Evolutionary conservation across 2,797 vertebrate species (phyloP).

Genomic region (Poecilia velifera): DNA sequence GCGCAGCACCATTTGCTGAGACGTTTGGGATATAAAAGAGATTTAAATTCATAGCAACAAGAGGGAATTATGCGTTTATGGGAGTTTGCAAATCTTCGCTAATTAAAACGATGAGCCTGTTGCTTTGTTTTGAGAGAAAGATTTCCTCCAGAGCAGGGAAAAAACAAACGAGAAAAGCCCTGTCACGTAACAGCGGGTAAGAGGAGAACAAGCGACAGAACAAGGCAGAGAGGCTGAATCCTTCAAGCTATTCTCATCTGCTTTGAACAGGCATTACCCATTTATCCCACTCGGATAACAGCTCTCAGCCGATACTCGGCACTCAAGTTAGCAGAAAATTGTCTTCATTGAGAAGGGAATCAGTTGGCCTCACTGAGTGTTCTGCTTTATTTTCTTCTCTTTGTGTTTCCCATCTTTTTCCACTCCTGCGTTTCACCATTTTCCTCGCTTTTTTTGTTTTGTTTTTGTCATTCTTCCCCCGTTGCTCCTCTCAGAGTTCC

Average conservation of each 20-base stretch:
- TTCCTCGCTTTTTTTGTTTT: constrained; percentile 17
- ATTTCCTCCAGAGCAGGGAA: constrained; percentile 12
- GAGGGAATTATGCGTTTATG: constrained; percentile 11
- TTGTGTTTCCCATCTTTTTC: constrained; percentile 30
- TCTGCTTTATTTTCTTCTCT: constrained; percentile 18
- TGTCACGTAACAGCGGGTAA: constrained; percentile 27
- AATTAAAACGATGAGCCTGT: constrained; percentile 50
- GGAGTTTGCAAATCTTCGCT: constrained; percentile 32
- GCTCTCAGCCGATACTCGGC: constrained; percentile 31
- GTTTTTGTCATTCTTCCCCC: not conserved
- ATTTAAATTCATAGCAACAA: constrained; percentile 36
- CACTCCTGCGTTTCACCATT: constrained; percentile 37
- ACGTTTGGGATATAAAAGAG: constrained; percentile 21
- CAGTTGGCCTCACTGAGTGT: constrained; percentile 29
- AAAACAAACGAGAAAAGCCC: constrained; percentile 21
- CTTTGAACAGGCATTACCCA: constrained; percentile 37
- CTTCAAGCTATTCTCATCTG: constrained; percentile 50
- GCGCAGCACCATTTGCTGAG: constrained; percentile 1
- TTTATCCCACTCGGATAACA: constrained; percentile 55
- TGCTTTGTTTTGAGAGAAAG: constrained; percentile 23
- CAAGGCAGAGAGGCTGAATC: constrained; percentile 41
- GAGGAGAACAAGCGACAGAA: constrained; percentile 35
- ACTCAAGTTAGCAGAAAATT: constrained; percentile 45
- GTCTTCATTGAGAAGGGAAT: constrained; percentile 27
- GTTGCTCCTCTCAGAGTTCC: not conserved